Base-by-base conservation (phyloP, 2,113 vertebrate genomes). In the Callospermophilus lateralis region DNA sequence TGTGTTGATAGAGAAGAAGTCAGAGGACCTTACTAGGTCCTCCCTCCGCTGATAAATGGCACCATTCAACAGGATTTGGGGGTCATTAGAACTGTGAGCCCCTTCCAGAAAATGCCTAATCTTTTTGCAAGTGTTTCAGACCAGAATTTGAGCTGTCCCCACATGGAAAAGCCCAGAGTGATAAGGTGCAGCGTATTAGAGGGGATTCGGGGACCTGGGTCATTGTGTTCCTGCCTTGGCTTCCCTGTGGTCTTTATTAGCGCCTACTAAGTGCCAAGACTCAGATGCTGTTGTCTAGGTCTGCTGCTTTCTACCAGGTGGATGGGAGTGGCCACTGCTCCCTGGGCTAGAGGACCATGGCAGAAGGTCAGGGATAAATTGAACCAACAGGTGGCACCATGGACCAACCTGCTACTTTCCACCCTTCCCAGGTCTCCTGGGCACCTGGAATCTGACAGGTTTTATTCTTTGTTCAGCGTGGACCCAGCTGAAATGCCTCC, bases 41-140 rank as follows among this genome's bases (percentile, higher is more conserved):
- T 55, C 12, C 58, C n/a, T 22, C 32, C 61, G 68, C 65, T 26
- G 70, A 42, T 12, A 42, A n/a, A 55, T 8, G 4, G 63, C 68
- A 42, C 30, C 84, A 24, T 34, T 42, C 65, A 37, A 8, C 26
- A 51, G 28, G n/a, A 45, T 45, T 15, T 42, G 45, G 32, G 63
- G 51, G 22, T 51, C 51, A 3, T 84, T 39, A 4, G 86, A 74
- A 61, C 53, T 3, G 0, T 1, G 42, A 51, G 42, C 76, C 84
- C 11, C 2, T 84, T 39, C 58, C 32, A 32, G 67, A 84, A 86
- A 68, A 51, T 24, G 58, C 16, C 65, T 51, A 2, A 34, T 83
- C n/a, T 84, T 73, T 92, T 30, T 58, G 30, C 30, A 84, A 39
- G 10, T 70, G n/a, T 77, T 84, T 95, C 84, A 92, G 22, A 84